Percentiles rank a stretch among this genome's conserved stretches.
Evolutionary conservation across 30 jellyfish, hydroid and myxozoan species (phyloP).

Genomic region (Pelagia noctiluca): DNA sequence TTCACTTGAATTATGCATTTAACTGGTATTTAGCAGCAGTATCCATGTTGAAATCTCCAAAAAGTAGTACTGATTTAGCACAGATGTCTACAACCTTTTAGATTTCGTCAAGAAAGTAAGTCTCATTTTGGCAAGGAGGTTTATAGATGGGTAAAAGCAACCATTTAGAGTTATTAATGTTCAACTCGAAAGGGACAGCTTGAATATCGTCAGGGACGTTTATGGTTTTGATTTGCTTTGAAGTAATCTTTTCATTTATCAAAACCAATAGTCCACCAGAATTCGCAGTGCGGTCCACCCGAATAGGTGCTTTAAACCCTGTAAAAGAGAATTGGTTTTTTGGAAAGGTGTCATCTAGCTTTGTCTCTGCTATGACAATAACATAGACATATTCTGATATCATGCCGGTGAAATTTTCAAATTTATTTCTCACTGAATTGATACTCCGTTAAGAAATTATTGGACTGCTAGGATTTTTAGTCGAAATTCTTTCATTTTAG

Average conservation of each 20-base stretch:
- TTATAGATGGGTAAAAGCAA: background rate
- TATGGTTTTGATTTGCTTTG: background rate
- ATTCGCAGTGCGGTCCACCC: slow-evolving; percentile 4
- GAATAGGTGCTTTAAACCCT: slow-evolving; percentile 1
- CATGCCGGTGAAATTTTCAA: slow-evolving; percentile 3
- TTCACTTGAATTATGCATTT: too few relatives aligned
- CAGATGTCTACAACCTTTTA: slow-evolving; percentile 7
- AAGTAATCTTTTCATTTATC: background rate
- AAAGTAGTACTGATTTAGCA: background rate
- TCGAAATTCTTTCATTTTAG: background rate
- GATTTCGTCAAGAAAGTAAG: slow-evolving; percentile 3
- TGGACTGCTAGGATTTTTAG: background rate
- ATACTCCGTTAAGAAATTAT: background rate
- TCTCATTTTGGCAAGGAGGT: slow-evolving; percentile 2
- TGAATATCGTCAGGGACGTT: background rate
- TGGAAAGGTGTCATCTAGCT: background rate
- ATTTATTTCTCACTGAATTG: background rate
- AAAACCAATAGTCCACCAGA: slow-evolving; percentile 5
- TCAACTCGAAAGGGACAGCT: slow-evolving; percentile 1
- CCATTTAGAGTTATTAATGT: background rate
- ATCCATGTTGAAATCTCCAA: slow-evolving; percentile 3
- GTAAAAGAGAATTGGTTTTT: background rate
- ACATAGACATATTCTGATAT: background rate
- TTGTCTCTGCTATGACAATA: slow-evolving; percentile 1
- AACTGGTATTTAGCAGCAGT: too few relatives aligned